Conservation (phyloP, 2,888 invertebrate genomes). For the Agrochola macilenta region DNA sequence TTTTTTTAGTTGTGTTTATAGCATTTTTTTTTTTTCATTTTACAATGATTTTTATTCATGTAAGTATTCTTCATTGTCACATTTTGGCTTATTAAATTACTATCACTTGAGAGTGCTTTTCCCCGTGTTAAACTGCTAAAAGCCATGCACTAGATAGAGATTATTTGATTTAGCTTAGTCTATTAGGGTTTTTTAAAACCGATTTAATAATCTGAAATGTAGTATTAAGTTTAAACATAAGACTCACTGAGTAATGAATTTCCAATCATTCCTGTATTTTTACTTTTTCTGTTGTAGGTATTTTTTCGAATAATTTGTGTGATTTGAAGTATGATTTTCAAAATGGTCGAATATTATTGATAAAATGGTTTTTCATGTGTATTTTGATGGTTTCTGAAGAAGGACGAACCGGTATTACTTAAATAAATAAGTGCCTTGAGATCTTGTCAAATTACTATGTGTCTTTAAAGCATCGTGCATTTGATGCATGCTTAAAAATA, state of each 20-base stretch:
- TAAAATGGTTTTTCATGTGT: conserved; percentile 2
- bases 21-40: too few relatives aligned
- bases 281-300: conserved; percentile 13
- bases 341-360: conserved; percentile 25
- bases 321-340: background rate
- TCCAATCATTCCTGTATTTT: conserved; percentile 61
- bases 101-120: background rate
- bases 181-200: background rate
- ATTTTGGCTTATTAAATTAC: background rate
- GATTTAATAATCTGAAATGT: conserved; percentile 5
- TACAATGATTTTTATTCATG: background rate
- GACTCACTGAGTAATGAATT: conserved; percentile 24
- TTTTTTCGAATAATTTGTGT: conserved; percentile 19
- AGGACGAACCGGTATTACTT: background rate
- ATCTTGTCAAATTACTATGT: conserved; percentile 38
- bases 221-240: conserved; percentile 35
- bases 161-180: conserved; percentile 36
- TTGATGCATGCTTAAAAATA: conserved; percentile 55
- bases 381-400: background rate
- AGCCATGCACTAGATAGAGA: conserved; percentile 23
- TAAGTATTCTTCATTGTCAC: background rate
- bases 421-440: conserved; percentile 48
- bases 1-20: background rate
- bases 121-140: conserved; percentile 2
- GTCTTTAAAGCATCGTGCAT: conserved; percentile 55